Percentiles rank a stretch among this genome's conserved stretches.
Conservation (phyloP, 2,113 vertebrate genomes). For the Lethenteron camtschaticum region DNA sequence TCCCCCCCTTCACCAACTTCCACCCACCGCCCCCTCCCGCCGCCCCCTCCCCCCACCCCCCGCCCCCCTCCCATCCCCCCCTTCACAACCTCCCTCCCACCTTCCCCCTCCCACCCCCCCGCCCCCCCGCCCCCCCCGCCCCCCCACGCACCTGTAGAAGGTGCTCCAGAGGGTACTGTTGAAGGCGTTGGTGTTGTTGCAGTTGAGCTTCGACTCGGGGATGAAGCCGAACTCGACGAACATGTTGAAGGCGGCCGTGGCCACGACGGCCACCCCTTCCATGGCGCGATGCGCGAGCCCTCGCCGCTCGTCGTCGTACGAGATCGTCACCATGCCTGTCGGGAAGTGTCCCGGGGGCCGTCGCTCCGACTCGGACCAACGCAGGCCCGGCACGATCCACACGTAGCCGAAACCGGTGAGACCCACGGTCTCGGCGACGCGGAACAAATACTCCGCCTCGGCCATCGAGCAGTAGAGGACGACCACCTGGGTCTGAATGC, state of each 20-base stretch:
- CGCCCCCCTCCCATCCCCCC: too few relatives aligned
- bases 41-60: too few relatives aligned
- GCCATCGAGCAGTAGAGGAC: slow-evolving; percentile 74
- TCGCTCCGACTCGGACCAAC: slow-evolving; percentile 58
- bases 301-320: slow-evolving; percentile 76
- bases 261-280: slow-evolving; percentile 73
- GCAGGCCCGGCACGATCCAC: slow-evolving; percentile 75
- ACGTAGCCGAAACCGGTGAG: slow-evolving; percentile 63
- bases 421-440: slow-evolving; percentile 41
- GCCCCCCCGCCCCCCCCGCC: not conserved
- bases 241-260: slow-evolving; percentile 61
- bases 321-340: slow-evolving; percentile 68
- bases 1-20: too few relatives aligned
- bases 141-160: slow-evolving; percentile 58
- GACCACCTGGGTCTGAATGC: slow-evolving; percentile 75
- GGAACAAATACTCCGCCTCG: slow-evolving; percentile 67
- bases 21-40: too few relatives aligned
- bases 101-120: too few relatives aligned
- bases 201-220: slow-evolving; percentile 47
- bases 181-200: slow-evolving; percentile 14
- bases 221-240: slow-evolving; percentile 37
- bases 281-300: slow-evolving; percentile 64
- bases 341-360: slow-evolving; percentile 47
- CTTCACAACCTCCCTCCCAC: too few relatives aligned
- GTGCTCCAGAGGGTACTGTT: slow-evolving; percentile 15